phyloP scores from a whole-genome alignment of 1,140 invertebrate species.

The Drusus annulatus region DNA sequence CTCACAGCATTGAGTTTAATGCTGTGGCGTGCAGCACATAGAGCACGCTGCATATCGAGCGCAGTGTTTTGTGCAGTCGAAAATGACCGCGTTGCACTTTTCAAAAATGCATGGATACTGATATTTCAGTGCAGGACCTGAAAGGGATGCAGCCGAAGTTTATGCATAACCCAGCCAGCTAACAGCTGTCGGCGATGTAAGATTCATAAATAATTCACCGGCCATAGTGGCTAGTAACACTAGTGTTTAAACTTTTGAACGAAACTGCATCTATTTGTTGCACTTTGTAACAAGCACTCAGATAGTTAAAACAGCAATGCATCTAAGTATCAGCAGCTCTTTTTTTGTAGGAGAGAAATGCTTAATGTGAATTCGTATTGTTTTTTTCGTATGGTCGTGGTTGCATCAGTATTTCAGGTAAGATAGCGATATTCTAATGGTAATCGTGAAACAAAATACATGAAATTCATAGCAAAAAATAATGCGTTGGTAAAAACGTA shows the following conservation, averaged over 20 bases:
- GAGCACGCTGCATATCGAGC: neutral
- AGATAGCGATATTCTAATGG: no score
- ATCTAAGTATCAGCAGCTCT: neutral
- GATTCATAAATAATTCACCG: conserved; percentile 2
- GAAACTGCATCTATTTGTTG: neutral
- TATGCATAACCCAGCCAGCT: conserved; percentile 1
- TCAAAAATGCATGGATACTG: conserved; percentile 19
- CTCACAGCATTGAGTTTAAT: no score
- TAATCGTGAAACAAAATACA: no score
- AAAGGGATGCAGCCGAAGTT: neutral
- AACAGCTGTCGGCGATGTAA: neutral
- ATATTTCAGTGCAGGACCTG: conserved; percentile 15
- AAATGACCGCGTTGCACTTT: conserved; percentile 23
- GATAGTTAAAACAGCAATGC: neutral
- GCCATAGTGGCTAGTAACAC: neutral
- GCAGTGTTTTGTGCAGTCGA: neutral
- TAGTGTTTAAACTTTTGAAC: neutral
- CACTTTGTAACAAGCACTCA: neutral
- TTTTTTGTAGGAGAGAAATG: no score
- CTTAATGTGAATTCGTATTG: no score
- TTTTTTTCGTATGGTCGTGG: no score
- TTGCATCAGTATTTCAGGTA: no score
- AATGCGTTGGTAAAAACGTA: no score
- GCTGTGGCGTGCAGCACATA: no score
- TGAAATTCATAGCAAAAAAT: no score